A percentile compares a stretch with the other conserved stretches of the same genome.
phyloP scores from a whole-genome alignment of 2,888 invertebrate species.

The Steinernema hermaphroditum region DNA sequence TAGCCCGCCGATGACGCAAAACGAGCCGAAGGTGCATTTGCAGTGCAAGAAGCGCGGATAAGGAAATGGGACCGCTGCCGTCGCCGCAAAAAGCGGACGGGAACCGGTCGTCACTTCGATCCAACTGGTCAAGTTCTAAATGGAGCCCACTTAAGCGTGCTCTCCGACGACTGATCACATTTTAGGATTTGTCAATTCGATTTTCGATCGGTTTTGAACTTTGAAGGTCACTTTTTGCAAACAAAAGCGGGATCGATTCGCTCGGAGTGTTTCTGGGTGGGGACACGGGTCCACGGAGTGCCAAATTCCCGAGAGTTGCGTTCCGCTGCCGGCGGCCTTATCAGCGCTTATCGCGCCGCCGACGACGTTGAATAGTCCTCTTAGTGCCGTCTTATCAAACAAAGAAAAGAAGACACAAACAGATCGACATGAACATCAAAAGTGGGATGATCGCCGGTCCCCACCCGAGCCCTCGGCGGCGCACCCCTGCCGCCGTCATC shows the following conservation, averaged over 20 bases:
- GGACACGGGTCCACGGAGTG: constrained; percentile 7
- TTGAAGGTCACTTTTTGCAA: neutral
- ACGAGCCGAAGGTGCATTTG: neutral
- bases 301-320: constrained; percentile 28
- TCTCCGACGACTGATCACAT: too few relatives aligned
- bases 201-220: neutral
- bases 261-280: neutral
- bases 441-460: constrained; percentile 14
- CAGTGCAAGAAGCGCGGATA: constrained; percentile 29
- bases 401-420: constrained; percentile 30
- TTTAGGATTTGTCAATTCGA: too few relatives aligned
- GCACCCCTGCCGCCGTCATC: too few relatives aligned
- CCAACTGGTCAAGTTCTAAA: constrained; percentile 26
- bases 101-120: constrained; percentile 25
- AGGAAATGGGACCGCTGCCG: constrained; percentile 7
- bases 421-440: constrained; percentile 24
- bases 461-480: too few relatives aligned
- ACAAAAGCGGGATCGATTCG: neutral
- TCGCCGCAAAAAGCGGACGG: constrained; percentile 8
- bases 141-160: neutral
- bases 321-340: neutral
- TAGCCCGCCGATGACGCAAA: constrained; percentile 28
- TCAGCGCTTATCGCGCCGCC: constrained; percentile 6
- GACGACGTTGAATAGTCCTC: constrained; percentile 12
- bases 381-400: constrained; percentile 24